These are phyloP conservation scores for Clanis bilineata DNA, from an alignment of 2,888 invertebrate species.

Conservation along the genomic window DNA sequence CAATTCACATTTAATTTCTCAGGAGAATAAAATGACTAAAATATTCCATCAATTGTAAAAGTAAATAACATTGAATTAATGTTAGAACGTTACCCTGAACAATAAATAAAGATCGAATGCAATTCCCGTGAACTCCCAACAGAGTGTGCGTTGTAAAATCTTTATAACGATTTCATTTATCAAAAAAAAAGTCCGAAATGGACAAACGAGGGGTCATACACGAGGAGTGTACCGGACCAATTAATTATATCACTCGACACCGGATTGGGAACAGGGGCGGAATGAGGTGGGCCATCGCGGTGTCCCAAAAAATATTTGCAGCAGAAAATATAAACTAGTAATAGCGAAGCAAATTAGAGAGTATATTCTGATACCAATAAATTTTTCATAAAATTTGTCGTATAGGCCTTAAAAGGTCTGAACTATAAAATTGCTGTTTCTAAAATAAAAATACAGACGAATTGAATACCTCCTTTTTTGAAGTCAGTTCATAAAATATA, in stretches of 20 bases:
- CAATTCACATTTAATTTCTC: neutral
- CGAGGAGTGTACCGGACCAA: constrained; percentile 38
- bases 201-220: constrained; percentile 42
- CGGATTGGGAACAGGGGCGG: constrained; percentile 22
- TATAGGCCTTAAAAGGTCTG: too few species aligned
- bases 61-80: neutral
- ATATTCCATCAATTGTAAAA: neutral
- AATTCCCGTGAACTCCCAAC: constrained; percentile 27
- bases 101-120: constrained; percentile 6
- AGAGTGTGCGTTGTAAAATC: constrained; percentile 37
- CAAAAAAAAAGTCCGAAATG: constrained; percentile 38
- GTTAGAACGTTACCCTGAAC: neutral
- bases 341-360: too few species aligned
- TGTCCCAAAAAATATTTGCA: too few species aligned
- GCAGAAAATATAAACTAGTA: too few species aligned
- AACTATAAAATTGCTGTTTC: too few species aligned
- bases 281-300: neutral
- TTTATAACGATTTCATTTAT: constrained; percentile 34
- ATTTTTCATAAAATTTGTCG: too few species aligned
- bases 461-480: too few species aligned
- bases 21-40: neutral
- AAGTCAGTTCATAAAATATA: too few species aligned
- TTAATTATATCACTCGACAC: constrained; percentile 46
- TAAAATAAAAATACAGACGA: too few species aligned
- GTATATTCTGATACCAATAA: too few species aligned